Evolutionary conservation across 2,113 vertebrate genomes (phyloP), one percentile per base, ranked within the genome.

Genomic region (Sclerurus mexicanus): DNA sequence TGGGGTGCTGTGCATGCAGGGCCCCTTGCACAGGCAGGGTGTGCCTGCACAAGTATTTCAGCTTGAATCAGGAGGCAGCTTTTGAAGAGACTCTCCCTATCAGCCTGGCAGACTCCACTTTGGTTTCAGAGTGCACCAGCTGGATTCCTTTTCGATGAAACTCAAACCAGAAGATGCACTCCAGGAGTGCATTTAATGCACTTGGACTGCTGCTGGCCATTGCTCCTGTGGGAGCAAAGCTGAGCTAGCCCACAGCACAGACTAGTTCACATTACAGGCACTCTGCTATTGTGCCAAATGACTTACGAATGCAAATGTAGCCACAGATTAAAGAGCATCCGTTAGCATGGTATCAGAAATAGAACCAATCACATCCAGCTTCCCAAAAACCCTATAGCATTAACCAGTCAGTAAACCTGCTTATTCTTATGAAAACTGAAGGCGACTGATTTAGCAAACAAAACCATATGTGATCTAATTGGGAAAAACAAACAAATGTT

Each of bases 101-200:
- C 80, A 44, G 59, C 67, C 72, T 6, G 5, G 37, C 76, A 90
- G 62, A 52, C 40, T 53, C 60, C 21, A 17, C 88, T 68, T 27
- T 6, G 67, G 30, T 92, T 87, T 44, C 75, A 73, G 89, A 86
- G 53, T 40, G 67, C 83, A 86, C 79, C 67, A 85, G 40, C 82
- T 33, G 78, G 74, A 95, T 92, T 85, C 88, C 62, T 93, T 88
- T 90, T 62, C 59, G 89, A 47, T 58, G 75, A 90, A 85, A 68
- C 44, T 76, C 47, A 46, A 21, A 42, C 13, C 47, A 85, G 60
- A 72, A 12, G 88, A 72, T 68, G 88, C 21, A 20, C 59, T 90
- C 60, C 13, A 40, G 82, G 30, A 76, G 79, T 10, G 28, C 27
- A 42, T 4, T 79, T 30, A 72, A 59, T 17, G 56, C 47, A 8